Conservation (phyloP, 2,888 invertebrate genomes). For the Artemia sinica region DNA sequence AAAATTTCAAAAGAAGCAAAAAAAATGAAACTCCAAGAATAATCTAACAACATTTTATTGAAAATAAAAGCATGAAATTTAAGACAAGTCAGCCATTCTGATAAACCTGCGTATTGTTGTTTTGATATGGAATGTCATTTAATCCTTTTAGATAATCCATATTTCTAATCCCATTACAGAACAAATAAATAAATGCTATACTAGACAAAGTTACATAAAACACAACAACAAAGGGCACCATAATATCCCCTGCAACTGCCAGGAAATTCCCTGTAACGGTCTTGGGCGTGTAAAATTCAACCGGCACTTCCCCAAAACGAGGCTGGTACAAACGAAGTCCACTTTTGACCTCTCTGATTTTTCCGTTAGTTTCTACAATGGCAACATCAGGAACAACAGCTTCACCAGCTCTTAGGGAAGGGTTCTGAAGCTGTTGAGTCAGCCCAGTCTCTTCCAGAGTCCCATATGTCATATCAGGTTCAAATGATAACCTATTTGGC, state of each 20-base stretch:
- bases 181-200: no score
- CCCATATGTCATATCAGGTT: background rate
- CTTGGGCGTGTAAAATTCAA: background rate
- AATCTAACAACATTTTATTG: no score
- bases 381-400: background rate
- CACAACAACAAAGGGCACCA: conserved; percentile 10
- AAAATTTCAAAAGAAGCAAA: no score
- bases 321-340: background rate
- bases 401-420: background rate
- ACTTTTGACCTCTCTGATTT: background rate
- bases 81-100: no score
- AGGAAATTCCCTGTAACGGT: conserved; percentile 9
- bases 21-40: no score
- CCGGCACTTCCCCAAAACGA: background rate
- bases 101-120: no score
- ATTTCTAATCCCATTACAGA: no score
- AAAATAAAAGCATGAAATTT: no score
- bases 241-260: background rate
- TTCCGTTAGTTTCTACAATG: background rate
- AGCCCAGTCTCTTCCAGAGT: conserved; percentile 2
- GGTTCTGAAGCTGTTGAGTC: background rate
- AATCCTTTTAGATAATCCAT: no score
- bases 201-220: background rate
- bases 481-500: background rate
- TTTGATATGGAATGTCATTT: no score